Base-by-base conservation (phyloP, 2,113 vertebrate genomes). In the Forbesichthys papilliferus region DNA sequence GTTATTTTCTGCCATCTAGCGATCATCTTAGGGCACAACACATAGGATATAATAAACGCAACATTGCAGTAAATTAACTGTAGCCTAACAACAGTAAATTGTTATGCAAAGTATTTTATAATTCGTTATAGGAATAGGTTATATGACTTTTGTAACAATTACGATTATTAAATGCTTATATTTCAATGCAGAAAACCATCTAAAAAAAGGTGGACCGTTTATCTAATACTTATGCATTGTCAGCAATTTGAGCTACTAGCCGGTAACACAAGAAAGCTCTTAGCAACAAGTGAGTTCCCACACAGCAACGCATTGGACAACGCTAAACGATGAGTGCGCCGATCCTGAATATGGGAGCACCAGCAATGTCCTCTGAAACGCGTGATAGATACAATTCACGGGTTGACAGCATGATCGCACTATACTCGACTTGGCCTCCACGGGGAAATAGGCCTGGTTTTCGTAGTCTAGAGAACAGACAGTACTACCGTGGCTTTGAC, bases 1-100 rank as follows among this genome's bases (percentile, higher is more conserved):
- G 79, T 64, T 71, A 47, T 60, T 0, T 61, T 61, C 0, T 82
- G 59, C 90, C 83, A 88, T 82, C 90, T 91, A 77, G 90, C 84
- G 89, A 81, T n/a, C 3, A 48, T 6, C 58, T 46, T 0, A 0
- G 16, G 27, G 16, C 68, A 71, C 48, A 48, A 20, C 48, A 48
- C n/a, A 27, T 27, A 27, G 27, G 27, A 27, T 27, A 36, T 9
- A 48, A 3, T 14, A 63, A 60, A 13, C 6, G n/a, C 49, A 36
- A 18, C 5, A 27, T 7, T 53, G 52, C 52, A 53, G 1, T 52
- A 4, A 52, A 52, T 10, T 1, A 27, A 27, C 27, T 27, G 27
- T 27, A 27, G 27, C 27, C 27, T 27, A 14, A 11, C 1, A 11
- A 42, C 36, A 6, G 36, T 8, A 42, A 42, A 42, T 42, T 42